Conservation (phyloP, 1,140 invertebrate species). For the Drosophila sproati region DNA sequence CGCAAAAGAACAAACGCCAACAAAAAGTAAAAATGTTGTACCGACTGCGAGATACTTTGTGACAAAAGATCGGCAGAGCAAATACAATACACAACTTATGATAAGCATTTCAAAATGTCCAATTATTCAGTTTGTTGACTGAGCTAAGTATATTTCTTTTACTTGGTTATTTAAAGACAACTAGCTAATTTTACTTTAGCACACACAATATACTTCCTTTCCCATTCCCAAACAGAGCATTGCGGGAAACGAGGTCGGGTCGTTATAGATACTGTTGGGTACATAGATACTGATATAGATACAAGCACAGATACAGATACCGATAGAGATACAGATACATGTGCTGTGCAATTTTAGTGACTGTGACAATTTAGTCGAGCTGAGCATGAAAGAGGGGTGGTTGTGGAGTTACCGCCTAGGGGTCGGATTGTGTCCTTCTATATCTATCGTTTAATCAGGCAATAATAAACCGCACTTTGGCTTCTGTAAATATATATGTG, state of each 20-base stretch:
- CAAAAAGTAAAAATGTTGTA: background rate
- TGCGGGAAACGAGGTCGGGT: background rate
- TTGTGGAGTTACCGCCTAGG: background rate
- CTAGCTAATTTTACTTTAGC: background rate
- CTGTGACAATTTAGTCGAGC: background rate
- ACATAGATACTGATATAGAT: background rate
- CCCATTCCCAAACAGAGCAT: background rate
- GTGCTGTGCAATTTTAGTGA: background rate
- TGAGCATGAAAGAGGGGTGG: background rate
- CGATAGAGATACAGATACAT: background rate
- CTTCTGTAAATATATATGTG: conserved; percentile 5
- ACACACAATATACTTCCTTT: background rate
- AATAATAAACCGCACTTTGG: conserved; percentile 60
- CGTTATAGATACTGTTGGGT: background rate
- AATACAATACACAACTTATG: no score
- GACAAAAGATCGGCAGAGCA: no score
- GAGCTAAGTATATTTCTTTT: background rate
- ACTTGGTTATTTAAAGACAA: background rate
- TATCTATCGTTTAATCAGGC: conserved; percentile 53
- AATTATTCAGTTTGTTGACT: no score
- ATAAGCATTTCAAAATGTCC: no score
- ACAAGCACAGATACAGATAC: background rate
- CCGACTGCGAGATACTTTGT: conserved; percentile 2
- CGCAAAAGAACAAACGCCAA: background rate
- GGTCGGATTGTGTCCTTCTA: conserved; percentile 1